A percentile compares a stretch with the other conserved stretches of the same genome.
These are phyloP conservation scores for Dinoponera quadriceps DNA, from an alignment of 1,140 invertebrate genomes.

Conservation along the genomic window DNA sequence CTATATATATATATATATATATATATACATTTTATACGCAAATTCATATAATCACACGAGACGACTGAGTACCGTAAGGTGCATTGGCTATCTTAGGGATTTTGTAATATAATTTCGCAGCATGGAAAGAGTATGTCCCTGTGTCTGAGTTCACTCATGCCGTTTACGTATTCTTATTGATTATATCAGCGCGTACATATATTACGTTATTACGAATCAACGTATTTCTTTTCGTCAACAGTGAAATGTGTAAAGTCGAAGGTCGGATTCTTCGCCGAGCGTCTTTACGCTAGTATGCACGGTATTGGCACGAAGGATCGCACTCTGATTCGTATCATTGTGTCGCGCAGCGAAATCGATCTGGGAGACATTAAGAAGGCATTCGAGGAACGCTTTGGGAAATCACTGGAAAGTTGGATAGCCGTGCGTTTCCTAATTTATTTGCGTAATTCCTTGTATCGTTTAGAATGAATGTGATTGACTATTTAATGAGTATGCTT, in stretches of 20 bases:
- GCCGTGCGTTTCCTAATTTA: constrained; percentile 88
- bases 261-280: constrained; percentile 97
- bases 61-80: background rate
- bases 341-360: constrained; percentile 96
- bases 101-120: constrained; percentile 17
- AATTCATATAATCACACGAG: constrained; percentile 8
- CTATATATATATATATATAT: background rate
- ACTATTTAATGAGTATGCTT: constrained; percentile 71
- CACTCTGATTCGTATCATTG: constrained; percentile 95
- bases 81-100: too few species aligned
- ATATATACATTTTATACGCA: background rate
- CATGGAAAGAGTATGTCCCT: constrained; percentile 33
- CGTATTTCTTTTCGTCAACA: constrained; percentile 81
- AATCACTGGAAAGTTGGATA: constrained; percentile 93
- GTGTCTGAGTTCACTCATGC: constrained; percentile 1
- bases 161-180: constrained; percentile 44
- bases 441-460: constrained; percentile 20
- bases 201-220: background rate
- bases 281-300: constrained; percentile 95
- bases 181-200: background rate
- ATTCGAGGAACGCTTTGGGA: constrained; percentile 94
- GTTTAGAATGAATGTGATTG: background rate
- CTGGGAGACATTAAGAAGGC: constrained; percentile 96
- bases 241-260: constrained; percentile 96
- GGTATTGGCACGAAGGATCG: constrained; percentile 95